phyloP scores from a whole-genome alignment of 2,888 invertebrate species.

The Trachelus tabidus region DNA sequence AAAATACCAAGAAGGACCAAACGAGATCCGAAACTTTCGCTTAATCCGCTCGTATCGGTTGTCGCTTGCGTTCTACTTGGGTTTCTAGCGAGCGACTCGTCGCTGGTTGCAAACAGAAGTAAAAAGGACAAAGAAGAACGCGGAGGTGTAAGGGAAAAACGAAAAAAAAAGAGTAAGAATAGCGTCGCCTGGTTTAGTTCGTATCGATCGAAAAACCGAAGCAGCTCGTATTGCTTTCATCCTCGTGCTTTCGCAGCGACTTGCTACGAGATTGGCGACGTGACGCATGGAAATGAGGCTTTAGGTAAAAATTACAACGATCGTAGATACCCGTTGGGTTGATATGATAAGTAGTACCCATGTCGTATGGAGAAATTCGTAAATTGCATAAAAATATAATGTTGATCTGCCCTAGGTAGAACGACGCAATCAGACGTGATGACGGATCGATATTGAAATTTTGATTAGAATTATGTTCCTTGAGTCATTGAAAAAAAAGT shows the following conservation, averaged over 20 bases:
- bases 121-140: not conserved
- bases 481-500: not conserved
- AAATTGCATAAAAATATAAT: no score
- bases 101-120: not conserved
- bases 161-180: not conserved
- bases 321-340: not conserved
- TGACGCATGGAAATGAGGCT: not conserved
- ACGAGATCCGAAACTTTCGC: not conserved
- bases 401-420: no score
- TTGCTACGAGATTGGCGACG: not conserved
- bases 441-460: no score
- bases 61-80: not conserved
- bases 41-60: not conserved
- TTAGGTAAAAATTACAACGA: not conserved
- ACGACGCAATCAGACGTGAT: no score
- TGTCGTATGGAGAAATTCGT: no score
- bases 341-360: not conserved
- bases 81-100: not conserved
- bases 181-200: not conserved
- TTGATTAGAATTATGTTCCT: not conserved
- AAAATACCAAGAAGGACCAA: not conserved
- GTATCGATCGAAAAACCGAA: not conserved
- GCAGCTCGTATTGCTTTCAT: not conserved
- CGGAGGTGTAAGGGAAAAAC: not conserved
- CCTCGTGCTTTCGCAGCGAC: not conserved